Conservation (phyloP, 2,888 invertebrate genomes). For the Eupithecia inturbata region DNA sequence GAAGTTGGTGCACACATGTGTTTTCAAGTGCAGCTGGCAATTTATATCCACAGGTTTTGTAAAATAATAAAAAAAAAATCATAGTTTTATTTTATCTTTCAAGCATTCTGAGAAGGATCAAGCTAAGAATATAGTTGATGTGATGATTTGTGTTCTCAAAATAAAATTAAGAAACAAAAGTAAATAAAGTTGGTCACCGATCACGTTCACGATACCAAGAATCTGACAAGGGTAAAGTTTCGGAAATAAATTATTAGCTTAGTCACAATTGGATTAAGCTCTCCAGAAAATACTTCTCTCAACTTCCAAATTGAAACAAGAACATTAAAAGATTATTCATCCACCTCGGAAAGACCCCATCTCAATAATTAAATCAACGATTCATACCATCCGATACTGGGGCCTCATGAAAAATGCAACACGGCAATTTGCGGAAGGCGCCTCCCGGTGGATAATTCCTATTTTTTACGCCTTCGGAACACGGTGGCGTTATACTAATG, state of each 20-base stretch:
- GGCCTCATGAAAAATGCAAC: constrained; percentile 81
- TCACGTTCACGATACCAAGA: background rate
- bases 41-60: background rate
- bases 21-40: background rate
- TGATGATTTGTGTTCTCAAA: too few species aligned
- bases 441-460: constrained; percentile 59
- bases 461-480: constrained; percentile 51
- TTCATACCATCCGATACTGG: constrained; percentile 71
- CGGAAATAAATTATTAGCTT: constrained; percentile 4
- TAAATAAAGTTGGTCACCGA: background rate
- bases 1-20: background rate
- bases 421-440: constrained; percentile 72
- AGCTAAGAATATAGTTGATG: background rate
- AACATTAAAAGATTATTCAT: constrained; percentile 48
- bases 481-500: constrained; percentile 49
- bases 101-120: background rate
- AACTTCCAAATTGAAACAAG: constrained; percentile 29
- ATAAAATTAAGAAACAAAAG: background rate
- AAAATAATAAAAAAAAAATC: background rate
- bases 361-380: constrained; percentile 80
- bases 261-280: constrained; percentile 7
- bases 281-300: constrained; percentile 14
- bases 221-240: background rate
- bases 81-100: too few species aligned
- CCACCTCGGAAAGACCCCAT: constrained; percentile 55